Conservation (phyloP, 2,113 vertebrate genomes). For the Alligator sinensis region DNA sequence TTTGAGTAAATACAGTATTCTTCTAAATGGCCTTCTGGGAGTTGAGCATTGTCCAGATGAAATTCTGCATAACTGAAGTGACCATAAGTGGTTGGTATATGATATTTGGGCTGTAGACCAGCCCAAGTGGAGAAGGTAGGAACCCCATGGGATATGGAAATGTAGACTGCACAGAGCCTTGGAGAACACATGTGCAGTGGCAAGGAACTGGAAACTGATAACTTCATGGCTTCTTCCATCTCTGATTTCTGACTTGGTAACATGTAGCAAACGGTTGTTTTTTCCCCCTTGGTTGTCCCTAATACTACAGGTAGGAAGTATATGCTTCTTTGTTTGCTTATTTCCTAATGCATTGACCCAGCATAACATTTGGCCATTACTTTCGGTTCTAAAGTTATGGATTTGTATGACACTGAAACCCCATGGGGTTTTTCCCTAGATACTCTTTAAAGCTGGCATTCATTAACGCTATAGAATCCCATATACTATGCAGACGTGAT, state of each 20-base stretch:
- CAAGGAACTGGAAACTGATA: neutral
- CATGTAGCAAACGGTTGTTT: neutral
- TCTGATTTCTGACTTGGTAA: neutral
- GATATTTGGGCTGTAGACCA: neutral
- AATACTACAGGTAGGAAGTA: neutral
- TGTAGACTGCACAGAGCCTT: neutral
- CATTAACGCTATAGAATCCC: neutral
- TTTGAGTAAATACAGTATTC: no score
- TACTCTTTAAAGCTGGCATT: neutral
- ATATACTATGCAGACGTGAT: neutral
- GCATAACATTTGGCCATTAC: neutral
- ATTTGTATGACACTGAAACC: rapidly evolving
- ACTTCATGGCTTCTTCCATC: neutral
- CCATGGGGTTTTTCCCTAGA: neutral
- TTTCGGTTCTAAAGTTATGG: neutral
- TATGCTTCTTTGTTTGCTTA: neutral
- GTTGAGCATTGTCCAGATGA: neutral
- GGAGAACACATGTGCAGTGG: neutral
- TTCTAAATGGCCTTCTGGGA: neutral
- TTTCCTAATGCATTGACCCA: neutral
- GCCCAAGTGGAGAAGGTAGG: neutral
- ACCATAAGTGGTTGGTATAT: neutral
- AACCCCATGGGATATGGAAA: neutral
- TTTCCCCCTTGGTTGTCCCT: neutral
- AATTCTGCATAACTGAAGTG: neutral